A percentile compares a stretch with the other conserved stretches of the same genome.
phyloP scores from a whole-genome alignment of 1,140 invertebrate genomes.

The Temnothorax curvispinosus region DNA sequence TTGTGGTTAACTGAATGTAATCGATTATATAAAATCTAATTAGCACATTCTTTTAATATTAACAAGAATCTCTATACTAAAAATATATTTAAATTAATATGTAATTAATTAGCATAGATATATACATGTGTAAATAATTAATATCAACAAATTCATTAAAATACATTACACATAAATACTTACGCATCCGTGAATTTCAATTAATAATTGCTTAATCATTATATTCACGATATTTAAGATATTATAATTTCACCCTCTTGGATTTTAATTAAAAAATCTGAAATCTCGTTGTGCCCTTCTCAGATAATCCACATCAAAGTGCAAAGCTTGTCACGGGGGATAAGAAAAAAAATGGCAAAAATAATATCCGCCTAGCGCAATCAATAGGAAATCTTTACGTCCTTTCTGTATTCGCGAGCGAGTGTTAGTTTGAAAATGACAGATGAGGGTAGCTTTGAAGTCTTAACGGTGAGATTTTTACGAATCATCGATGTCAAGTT shows the following conservation, averaged over 20 bases:
- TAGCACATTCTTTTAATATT: neutral
- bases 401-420: constrained; percentile 20
- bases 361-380: constrained; percentile 41
- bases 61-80: neutral
- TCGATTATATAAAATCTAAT: neutral
- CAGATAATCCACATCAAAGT: constrained; percentile 38
- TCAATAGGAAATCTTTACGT: constrained; percentile 33
- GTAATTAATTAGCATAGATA: neutral
- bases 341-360: constrained; percentile 13
- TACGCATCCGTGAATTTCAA: neutral
- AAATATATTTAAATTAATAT: neutral
- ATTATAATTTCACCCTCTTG: neutral
- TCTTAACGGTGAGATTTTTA: constrained; percentile 70
- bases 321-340: constrained; percentile 7
- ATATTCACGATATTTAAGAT: neutral
- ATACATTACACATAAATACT: neutral
- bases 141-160: constrained; percentile 3
- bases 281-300: constrained; percentile 1
- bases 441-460: constrained; percentile 66
- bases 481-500: constrained; percentile 63
- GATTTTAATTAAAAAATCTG: constrained; percentile 20
- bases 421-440: constrained; percentile 53
- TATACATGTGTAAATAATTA: neutral
- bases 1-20: neutral
- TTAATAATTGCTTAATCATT: neutral